phyloP scores from a whole-genome alignment of 2,797 vertebrate genomes.

The Rhynchotus rufescens region DNA sequence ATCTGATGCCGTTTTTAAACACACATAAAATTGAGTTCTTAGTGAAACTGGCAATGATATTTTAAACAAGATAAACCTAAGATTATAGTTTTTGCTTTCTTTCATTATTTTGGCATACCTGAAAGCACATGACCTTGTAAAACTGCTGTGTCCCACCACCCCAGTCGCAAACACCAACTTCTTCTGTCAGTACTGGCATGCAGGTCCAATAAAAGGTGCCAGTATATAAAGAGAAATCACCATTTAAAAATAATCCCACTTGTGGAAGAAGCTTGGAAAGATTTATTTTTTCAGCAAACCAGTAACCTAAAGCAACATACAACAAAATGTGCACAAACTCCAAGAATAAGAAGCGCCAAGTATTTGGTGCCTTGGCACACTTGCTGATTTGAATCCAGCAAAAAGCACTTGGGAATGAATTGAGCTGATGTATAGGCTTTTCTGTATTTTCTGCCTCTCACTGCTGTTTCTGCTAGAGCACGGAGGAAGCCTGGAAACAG shows the following conservation, averaged over 20 bases:
- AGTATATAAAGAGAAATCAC: background rate
- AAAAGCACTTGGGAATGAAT: slow-evolving; percentile 23
- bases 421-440: slow-evolving; percentile 14
- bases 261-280: background rate
- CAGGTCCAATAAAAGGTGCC: background rate
- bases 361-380: slow-evolving; percentile 33
- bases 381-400: slow-evolving; percentile 16
- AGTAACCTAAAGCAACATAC: slow-evolving; percentile 17
- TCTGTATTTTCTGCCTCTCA: background rate
- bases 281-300: slow-evolving; percentile 42
- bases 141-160: background rate
- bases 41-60: background rate
- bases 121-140: background rate
- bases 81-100: background rate
- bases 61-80: background rate
- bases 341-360: background rate
- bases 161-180: background rate
- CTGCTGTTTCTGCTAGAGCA: background rate
- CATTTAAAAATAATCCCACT: background rate
- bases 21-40: background rate
- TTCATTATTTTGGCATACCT: background rate
- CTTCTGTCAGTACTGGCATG: background rate
- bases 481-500: background rate
- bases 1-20: background rate
- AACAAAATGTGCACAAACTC: slow-evolving; percentile 35